Conservation (phyloP, 2,797 vertebrate species). For the Pteropus rufus region DNA sequence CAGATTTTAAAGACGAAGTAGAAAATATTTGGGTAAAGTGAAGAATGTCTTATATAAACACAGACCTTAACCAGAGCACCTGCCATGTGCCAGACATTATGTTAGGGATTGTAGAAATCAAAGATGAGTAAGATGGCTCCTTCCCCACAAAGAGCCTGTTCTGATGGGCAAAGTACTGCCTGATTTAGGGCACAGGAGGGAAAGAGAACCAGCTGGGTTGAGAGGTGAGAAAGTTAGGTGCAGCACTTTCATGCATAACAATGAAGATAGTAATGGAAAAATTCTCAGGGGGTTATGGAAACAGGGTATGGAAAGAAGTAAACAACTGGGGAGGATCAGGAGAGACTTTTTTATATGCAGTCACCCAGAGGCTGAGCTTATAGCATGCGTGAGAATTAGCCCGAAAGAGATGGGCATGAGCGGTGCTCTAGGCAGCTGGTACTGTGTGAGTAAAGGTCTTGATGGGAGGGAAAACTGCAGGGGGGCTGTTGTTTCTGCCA, state of each 20-base stretch:
- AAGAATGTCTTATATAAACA: background rate
- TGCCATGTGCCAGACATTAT: background rate
- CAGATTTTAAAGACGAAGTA: background rate
- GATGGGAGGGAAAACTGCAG: background rate
- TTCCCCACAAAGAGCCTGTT: background rate
- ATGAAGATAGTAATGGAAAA: background rate
- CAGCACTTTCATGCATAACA: background rate
- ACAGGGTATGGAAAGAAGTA: background rate
- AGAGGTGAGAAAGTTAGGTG: background rate
- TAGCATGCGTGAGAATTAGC: background rate
- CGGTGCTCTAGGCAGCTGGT: background rate
- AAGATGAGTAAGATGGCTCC: too few relatives aligned
- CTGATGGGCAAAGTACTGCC: background rate
- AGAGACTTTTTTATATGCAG: background rate
- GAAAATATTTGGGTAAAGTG: background rate
- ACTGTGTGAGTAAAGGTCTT: background rate
- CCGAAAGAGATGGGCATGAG: too few relatives aligned
- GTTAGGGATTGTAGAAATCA: background rate
- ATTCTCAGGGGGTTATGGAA: background rate
- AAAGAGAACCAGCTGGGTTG: background rate
- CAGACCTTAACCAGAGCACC: background rate
- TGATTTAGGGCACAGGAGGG: background rate
- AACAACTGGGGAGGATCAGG: background rate
- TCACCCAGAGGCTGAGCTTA: background rate
- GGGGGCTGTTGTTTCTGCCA: background rate